Evolutionary conservation across 2,797 vertebrate genomes (phyloP).

Genomic region (Periophthalmus magnuspinnatus): DNA sequence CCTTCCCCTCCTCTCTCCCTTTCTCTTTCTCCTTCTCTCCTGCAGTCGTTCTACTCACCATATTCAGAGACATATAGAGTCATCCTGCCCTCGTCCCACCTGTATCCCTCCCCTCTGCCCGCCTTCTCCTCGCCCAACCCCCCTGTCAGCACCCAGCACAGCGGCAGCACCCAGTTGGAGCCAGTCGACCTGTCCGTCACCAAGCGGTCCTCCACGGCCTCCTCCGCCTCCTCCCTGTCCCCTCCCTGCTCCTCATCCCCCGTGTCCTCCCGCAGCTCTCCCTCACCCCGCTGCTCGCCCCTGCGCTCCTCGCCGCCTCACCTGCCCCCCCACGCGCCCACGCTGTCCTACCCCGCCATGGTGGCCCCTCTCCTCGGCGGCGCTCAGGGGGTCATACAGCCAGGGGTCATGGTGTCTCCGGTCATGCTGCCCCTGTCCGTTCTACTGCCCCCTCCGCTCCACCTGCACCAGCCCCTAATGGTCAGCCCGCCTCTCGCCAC

Average conservation of each 20-base stretch:
- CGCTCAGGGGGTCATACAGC: slow-evolving; percentile 54
- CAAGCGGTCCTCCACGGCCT: slow-evolving; percentile 83
- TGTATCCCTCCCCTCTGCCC: slow-evolving; percentile 58
- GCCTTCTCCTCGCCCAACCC: slow-evolving; percentile 73
- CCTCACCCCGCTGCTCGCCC: slow-evolving; percentile 79
- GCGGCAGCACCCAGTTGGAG: slow-evolving; percentile 83
- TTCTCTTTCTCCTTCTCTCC: not conserved
- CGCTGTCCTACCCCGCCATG: slow-evolving; percentile 81
- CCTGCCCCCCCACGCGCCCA: slow-evolving; percentile 66
- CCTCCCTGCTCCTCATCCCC: slow-evolving; percentile 80
- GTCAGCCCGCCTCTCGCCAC: slow-evolving; percentile 74
- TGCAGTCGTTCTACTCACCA: slow-evolving; percentile 86
- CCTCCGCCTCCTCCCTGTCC: slow-evolving; percentile 65
- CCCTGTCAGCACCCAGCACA: slow-evolving; percentile 73
- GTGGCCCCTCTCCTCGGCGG: slow-evolving; percentile 75
- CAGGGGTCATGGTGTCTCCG: slow-evolving; percentile 67
- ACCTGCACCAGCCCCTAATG: slow-evolving; percentile 87
- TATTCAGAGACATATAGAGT: slow-evolving; percentile 83
- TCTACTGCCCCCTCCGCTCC: slow-evolving; percentile 85
- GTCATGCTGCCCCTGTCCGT: slow-evolving; percentile 87
- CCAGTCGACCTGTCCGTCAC: slow-evolving; percentile 94
- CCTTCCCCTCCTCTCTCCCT: slow-evolving; percentile 41
- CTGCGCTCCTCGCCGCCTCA: slow-evolving; percentile 81
- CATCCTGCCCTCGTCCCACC: slow-evolving; percentile 79
- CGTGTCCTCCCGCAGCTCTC: slow-evolving; percentile 77